phyloP scores from a whole-genome alignment of 2,113 vertebrate species.

The Atherinomorus stipes region DNA sequence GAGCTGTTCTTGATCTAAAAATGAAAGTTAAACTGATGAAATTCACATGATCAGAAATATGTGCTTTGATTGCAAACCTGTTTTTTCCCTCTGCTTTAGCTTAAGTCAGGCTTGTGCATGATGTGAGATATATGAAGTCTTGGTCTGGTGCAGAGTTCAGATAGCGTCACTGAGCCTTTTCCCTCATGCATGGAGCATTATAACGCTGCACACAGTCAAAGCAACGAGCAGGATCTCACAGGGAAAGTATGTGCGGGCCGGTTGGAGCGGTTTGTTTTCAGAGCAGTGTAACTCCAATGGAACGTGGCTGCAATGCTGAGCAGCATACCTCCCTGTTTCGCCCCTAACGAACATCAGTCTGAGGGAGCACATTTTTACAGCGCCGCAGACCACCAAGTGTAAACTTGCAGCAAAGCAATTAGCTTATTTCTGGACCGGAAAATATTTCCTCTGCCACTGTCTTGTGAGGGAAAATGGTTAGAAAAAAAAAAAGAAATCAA shows the following conservation, averaged over 20 bases:
- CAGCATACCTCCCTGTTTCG: slow-evolving; percentile 63
- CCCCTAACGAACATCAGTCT: slow-evolving; percentile 70
- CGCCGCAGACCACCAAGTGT: slow-evolving; percentile 56
- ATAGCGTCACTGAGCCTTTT: slow-evolving; percentile 46
- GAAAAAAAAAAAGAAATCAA: slow-evolving; percentile 34
- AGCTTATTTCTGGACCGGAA: slow-evolving; percentile 76
- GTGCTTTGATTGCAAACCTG: neutral
- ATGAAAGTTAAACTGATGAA: slow-evolving; percentile 21
- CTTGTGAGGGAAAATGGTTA: slow-evolving; percentile 56
- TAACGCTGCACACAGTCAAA: slow-evolving; percentile 66
- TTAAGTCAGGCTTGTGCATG: slow-evolving; percentile 27
- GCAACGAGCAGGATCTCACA: slow-evolving; percentile 55
- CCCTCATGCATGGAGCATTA: slow-evolving; percentile 43
- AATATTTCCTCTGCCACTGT: slow-evolving; percentile 73
- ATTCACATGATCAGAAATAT: slow-evolving; percentile 19
- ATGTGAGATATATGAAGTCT: too few relatives aligned
- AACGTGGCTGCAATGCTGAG: slow-evolving; percentile 61
- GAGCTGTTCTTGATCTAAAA: neutral
- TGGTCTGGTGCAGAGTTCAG: slow-evolving; percentile 38
- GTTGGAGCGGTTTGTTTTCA: slow-evolving; percentile 75
- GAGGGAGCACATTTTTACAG: slow-evolving; percentile 63
- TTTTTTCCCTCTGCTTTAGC: slow-evolving; percentile 19
- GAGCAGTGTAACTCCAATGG: slow-evolving; percentile 68
- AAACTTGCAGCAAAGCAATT: slow-evolving; percentile 58
- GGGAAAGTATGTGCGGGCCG: slow-evolving; percentile 68